Percentiles rank a stretch among this genome's conserved stretches.
phyloP scores from a whole-genome alignment of 2,888 invertebrate species.

The Malthinus flaveolus region DNA sequence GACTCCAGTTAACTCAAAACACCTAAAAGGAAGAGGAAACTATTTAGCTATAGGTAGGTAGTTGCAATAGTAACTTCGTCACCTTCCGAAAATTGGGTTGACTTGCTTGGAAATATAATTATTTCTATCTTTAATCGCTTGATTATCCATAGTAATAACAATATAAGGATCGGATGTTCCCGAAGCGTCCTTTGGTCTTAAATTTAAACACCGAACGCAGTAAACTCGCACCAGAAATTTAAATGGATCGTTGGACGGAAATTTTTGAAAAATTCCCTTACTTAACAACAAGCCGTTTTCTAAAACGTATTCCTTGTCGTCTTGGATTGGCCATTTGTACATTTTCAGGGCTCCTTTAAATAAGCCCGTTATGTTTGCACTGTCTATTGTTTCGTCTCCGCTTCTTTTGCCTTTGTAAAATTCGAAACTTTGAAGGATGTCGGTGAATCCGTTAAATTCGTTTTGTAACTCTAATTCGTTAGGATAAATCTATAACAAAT shows the following conservation, averaged over 20 bases:
- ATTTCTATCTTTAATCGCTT: conserved; percentile 67
- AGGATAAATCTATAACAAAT: conserved; percentile 53
- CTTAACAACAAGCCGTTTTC: conserved; percentile 59
- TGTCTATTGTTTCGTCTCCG: conserved; percentile 55
- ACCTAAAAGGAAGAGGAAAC: conserved; percentile 54
- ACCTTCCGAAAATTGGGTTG: conserved; percentile 84
- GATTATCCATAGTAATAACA: conserved; percentile 68
- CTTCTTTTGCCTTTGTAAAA: conserved; percentile 64
- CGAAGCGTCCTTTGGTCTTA: conserved; percentile 70
- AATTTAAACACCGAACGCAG: conserved; percentile 69
- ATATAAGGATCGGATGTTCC: conserved; percentile 82
- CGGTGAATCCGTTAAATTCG: conserved; percentile 68
- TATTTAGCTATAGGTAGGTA: not conserved
- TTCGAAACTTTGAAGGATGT: conserved; percentile 66
- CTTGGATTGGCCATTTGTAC: conserved; percentile 70
- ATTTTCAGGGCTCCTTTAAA: conserved; percentile 54
- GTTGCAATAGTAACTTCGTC: conserved; percentile 15
- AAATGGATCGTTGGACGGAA: conserved; percentile 64
- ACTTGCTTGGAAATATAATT: conserved; percentile 71
- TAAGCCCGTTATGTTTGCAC: conserved; percentile 49
- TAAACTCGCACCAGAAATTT: conserved; percentile 76
- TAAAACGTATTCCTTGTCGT: conserved; percentile 57
- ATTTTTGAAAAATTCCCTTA: conserved; percentile 63
- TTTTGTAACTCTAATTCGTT: conserved; percentile 70
- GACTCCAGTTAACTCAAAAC: conserved; percentile 72